These are phyloP conservation scores for Diarsia dahlii DNA, from an alignment of 2,888 invertebrate species.

Conservation along the genomic window DNA sequence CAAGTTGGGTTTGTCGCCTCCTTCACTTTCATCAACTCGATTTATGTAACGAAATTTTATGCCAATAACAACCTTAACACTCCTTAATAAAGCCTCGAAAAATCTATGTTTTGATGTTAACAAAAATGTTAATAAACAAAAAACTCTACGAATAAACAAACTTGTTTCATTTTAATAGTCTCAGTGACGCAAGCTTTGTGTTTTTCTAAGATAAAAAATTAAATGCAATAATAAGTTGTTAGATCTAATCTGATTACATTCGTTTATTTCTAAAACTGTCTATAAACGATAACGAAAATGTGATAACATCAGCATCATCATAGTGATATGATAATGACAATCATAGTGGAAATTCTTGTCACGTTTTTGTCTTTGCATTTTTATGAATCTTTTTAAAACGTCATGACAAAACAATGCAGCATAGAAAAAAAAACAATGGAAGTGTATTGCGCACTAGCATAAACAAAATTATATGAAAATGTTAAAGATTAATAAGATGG, in stretches of 20 bases:
- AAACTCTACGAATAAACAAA: conserved; percentile 52
- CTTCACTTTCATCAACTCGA: conserved; percentile 55
- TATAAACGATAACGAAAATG: conserved; percentile 31
- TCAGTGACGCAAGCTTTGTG: conserved; percentile 28
- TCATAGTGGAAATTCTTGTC: conserved; percentile 35
- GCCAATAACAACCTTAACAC: conserved; percentile 42
- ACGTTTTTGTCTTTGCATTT: conserved; percentile 47
- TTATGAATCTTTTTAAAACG: conserved; percentile 25
- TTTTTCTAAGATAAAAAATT: conserved; percentile 15
- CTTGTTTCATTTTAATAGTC: conserved; percentile 15
- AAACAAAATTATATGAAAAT: conserved; percentile 9
- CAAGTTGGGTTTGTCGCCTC: conserved; percentile 60
- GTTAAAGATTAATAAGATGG: not conserved
- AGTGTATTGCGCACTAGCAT: not conserved
- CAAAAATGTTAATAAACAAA: conserved; percentile 16
- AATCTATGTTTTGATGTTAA: not conserved
- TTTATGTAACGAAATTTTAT: conserved; percentile 48
- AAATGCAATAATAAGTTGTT: conserved; percentile 24
- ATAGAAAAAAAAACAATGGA: conserved; percentile 7
- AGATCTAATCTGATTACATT: conserved; percentile 18
- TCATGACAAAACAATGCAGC: conserved; percentile 15
- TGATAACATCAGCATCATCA: conserved; percentile 38
- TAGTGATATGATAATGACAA: conserved; percentile 29
- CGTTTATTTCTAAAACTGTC: conserved; percentile 23
- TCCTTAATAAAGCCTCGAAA: conserved; percentile 19